Base-by-base conservation (phyloP, 2,888 invertebrate genomes). In the Drosophila borealis region DNA sequence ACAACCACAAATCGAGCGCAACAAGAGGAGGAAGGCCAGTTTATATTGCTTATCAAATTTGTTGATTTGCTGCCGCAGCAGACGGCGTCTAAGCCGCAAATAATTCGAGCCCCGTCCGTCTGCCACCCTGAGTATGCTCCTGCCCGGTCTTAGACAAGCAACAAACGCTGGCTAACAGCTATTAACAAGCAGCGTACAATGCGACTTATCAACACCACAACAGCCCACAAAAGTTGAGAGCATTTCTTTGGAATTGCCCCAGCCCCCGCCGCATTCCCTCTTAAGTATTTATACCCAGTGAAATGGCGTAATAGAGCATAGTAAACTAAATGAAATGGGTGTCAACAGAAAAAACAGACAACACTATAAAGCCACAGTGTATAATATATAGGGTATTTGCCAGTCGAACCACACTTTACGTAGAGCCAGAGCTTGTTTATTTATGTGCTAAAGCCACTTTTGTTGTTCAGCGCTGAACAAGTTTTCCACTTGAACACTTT, bases 1-100 rank as follows among this genome's bases (percentile, higher is more conserved):
- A 56, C 21, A 56, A 11, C 36, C 13, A 8, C 53, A 53, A 56
- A 42, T 42, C 46, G 41, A 50, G 34, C 45, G 49, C 66, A 64
- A 61, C 57, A 68, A 57, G 46, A 75, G 42, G 42, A 33, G 42
- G 45, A 49, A 45, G 48, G 65, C 54, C 75, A 61, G 88, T 82
- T 87, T 86, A 80, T 81, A 77, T 82, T 88, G 84, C 81, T 88
- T 88, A 87, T 87, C 81, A 84, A 89, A 86, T 88, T 88, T 83
- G 85, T 86, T 87, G 87, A 88, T 89, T 87, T 86, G 77, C 81
- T 78, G 80, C 81, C 80, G 44, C 80, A 81, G 84, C 81, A 80
- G 78, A 50, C 65, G 69, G 51, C 66, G 55, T 55, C 70, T 82
- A 85, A 85, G 81, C 82, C 82, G 79, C 85, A 85, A 85, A 82